Evolutionary conservation across 2,113 vertebrate species (phyloP).

Genomic region (Hydrolagus affinis): DNA sequence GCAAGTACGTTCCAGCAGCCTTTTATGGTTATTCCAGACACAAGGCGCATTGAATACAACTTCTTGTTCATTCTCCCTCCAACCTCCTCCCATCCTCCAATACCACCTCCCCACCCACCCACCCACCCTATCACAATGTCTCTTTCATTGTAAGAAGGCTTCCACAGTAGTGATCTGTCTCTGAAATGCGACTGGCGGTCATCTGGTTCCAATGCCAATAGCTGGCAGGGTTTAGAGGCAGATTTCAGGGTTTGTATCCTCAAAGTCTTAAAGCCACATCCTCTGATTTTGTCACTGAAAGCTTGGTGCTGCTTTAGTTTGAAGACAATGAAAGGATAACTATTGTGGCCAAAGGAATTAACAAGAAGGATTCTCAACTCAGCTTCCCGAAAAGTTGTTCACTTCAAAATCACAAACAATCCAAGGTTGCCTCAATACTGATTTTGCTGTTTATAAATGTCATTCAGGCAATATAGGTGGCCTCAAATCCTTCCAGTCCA

Average conservation of each 20-base stretch:
- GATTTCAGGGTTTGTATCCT: slow-evolving; percentile 44
- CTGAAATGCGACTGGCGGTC: slow-evolving; percentile 54
- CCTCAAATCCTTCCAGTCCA: too few species aligned
- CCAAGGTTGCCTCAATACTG: too few species aligned
- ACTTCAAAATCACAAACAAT: too few species aligned
- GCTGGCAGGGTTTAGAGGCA: slow-evolving; percentile 54
- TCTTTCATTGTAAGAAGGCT: slow-evolving; percentile 52
- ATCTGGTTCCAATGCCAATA: slow-evolving; percentile 56
- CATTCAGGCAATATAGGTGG: too few species aligned
- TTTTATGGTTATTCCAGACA: slow-evolving; percentile 52
- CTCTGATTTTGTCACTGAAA: too few species aligned
- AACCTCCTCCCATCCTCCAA: too few species aligned
- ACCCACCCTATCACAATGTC: slow-evolving; percentile 52
- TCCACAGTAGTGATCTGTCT: slow-evolving; percentile 56
- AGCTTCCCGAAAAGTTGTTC: too few species aligned
- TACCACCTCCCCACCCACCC: too few species aligned
- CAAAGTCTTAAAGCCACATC: too few species aligned
- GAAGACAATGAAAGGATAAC: too few species aligned
- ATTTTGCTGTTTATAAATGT: neutral
- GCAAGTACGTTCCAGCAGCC: slow-evolving; percentile 59
- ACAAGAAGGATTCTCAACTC: slow-evolving; percentile 33
- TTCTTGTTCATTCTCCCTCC: slow-evolving; percentile 48
- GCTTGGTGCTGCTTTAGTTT: too few species aligned
- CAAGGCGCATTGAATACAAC: slow-evolving; percentile 53
- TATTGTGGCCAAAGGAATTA: neutral